Base-by-base conservation (phyloP, 2,888 invertebrate species). In the Drosophila percnosoma region DNA sequence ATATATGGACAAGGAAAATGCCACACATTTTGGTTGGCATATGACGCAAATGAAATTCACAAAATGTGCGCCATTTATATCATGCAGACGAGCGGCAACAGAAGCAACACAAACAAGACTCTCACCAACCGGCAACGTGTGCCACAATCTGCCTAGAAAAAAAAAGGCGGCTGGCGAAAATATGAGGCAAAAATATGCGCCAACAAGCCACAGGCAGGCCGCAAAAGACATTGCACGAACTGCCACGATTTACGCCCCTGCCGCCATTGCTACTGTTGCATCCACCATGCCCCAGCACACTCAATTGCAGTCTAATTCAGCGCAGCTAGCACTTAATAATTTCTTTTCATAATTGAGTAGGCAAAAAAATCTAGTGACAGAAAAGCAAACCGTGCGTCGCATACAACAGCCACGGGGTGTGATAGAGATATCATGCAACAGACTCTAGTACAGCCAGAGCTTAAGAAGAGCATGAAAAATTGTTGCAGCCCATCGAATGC, bases 261-360 rank as follows among this genome's bases (percentile, higher is more conserved):
- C 4, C 31, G 2, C 62, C 4, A 57, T 52, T 31, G 21, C n/a
- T 36, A 36, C 59, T 59, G 33, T 34, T 45, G 21, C 62, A 57
- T 18, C 13, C 8, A 31, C 54, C 18, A n/a, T 29, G 38, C 60
- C 59, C 24, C 36, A 48, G 61, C 65, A 87, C 90, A 90, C 81
- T 82, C 87, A 90, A 91, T 90, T 91, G 87, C 87, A 80, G 76
- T 77, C 87, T 88, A 89, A 91, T 91, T 90, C 87, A 91, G 89
- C 90, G 87, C 80, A 80, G 79, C 88, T 79, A 75, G 73, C 90
- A 90, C 89, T 87, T 84, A 83, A 90, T 90, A 90, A 90, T 89
- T 91, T 87, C 78, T 75, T 80, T 80, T 90, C 82, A 88, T 90
- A 90, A 90, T 86, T 90, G 76, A 78, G 78, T 73, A 66, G 69